A percentile compares a stretch with the other conserved stretches of the same genome.
Conservation (phyloP, 2,888 invertebrate genomes). For the Agriotes lineatus region DNA sequence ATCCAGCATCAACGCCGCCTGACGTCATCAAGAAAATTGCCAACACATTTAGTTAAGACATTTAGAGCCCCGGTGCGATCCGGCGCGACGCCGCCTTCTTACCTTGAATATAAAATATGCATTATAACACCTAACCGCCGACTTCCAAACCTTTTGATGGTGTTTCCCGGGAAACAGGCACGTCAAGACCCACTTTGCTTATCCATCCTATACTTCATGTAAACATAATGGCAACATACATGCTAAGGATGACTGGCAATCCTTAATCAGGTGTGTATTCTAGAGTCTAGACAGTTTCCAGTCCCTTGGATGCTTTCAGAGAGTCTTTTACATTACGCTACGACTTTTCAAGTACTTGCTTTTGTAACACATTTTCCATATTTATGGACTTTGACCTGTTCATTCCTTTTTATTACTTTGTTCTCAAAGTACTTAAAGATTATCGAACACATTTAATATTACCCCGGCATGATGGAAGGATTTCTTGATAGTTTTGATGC, state of each 20-base stretch:
- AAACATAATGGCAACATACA: not conserved
- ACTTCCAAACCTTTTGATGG: slow-evolving; percentile 8
- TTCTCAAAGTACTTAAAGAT: too few species aligned
- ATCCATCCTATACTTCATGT: slow-evolving; percentile 1
- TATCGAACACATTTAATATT: too few species aligned
- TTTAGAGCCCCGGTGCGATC: slow-evolving; percentile 39
- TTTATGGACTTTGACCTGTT: too few species aligned
- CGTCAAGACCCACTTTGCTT: not conserved
- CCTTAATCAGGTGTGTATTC: not conserved
- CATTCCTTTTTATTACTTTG: too few species aligned
- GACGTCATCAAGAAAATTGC: slow-evolving; percentile 53
- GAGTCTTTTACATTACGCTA: too few species aligned
- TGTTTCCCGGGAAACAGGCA: not conserved
- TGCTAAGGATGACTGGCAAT: too few species aligned
- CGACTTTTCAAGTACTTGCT: too few species aligned
- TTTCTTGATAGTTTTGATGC: too few species aligned
- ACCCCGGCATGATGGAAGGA: too few species aligned
- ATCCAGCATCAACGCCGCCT: slow-evolving; percentile 49
- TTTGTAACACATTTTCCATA: too few species aligned
- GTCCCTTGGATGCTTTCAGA: too few species aligned
- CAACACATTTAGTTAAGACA: slow-evolving; percentile 49
- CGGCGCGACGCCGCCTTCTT: slow-evolving; percentile 37
- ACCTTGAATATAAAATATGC: slow-evolving; percentile 53
- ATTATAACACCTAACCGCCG: slow-evolving; percentile 35
- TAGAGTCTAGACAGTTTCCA: not conserved